Evolutionary conservation across 35 echinoderm and acorn worm genomes (phyloP), one percentile per base, ranked within the genome.

Genomic region (Hemicentrotus pulcherrimus): DNA sequence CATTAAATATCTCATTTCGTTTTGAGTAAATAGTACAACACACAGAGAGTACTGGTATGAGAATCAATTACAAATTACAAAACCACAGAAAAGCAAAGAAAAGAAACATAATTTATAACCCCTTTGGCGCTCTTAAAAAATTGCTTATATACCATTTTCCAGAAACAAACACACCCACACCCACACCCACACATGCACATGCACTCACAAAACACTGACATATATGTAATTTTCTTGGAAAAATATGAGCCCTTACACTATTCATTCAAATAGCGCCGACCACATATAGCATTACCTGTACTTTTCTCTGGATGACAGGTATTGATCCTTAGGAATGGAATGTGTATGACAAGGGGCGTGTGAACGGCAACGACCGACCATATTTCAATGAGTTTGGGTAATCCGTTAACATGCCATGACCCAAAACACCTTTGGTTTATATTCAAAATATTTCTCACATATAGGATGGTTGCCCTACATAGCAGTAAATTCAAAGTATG

Each of bases 11-110:
- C 65, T 78, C 50, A 55, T 55, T 55, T 78, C 28, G 65, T 78
- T 78, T 78, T n/a, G 28, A 78, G 65, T 78, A n/a, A 78, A 78
- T 78, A 78, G 65, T 78, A 78, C 65, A n/a, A 78, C 65, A 78
- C 65, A 78, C 65, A 78, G 28, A 78, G 65, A 78, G 65, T 78
- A 78, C 65, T 78, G 65, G 65, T 78, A 78, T 28, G 28, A 78
- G 65, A 22, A 78, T 78, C 65, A 13, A 78, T 78, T 78, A 78
- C 10, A 55, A 55, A 55, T 55, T 8, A 55, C 65, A 78, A 78
- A 78, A 78, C 19, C 65, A 78, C 65, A 78, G 28, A 78, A 55
- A 22, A 78, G 28, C 19, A 78, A 78, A n/a, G 65, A 78, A 78
- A 28, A 6, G 4, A 5, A 78, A 78, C 65, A 78, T 24, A 78